Conservation (phyloP, 2,113 vertebrate genomes). For the Dromaius novaehollandiae region DNA sequence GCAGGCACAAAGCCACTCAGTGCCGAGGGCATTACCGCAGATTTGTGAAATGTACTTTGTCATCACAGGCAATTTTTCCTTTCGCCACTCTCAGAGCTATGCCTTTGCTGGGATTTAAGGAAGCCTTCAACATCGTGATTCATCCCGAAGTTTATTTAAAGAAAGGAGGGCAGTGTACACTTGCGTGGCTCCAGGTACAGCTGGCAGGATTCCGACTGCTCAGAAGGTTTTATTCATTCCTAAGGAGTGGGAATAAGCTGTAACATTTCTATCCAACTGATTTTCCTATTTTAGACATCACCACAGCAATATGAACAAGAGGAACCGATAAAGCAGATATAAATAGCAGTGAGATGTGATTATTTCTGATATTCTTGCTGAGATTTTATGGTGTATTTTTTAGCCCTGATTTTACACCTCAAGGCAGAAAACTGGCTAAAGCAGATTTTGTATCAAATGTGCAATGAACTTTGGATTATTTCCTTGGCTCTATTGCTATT, state of each 20-base stretch:
- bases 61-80: not conserved
- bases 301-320: not conserved
- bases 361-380: not conserved
- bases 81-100: fast-evolving
- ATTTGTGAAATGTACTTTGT: not conserved
- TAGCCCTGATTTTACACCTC: not conserved
- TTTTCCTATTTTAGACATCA: slow-evolving; percentile 11
- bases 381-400: not conserved
- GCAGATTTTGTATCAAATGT: not conserved
- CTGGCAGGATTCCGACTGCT: not conserved
- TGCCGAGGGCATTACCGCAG: not conserved
- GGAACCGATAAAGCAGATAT: not conserved
- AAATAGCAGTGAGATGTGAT: not conserved
- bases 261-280: not conserved
- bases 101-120: not conserved
- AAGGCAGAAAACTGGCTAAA: not conserved
- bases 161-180: not conserved
- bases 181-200: fast-evolving
- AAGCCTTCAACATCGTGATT: not conserved
- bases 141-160: not conserved
- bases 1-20: fast-evolving
- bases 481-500: not conserved
- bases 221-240: not conserved
- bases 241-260: not conserved
- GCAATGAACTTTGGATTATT: not conserved